Evolutionary conservation across 2,797 vertebrate species (phyloP).

Genomic region (Myripristis murdjan): DNA sequence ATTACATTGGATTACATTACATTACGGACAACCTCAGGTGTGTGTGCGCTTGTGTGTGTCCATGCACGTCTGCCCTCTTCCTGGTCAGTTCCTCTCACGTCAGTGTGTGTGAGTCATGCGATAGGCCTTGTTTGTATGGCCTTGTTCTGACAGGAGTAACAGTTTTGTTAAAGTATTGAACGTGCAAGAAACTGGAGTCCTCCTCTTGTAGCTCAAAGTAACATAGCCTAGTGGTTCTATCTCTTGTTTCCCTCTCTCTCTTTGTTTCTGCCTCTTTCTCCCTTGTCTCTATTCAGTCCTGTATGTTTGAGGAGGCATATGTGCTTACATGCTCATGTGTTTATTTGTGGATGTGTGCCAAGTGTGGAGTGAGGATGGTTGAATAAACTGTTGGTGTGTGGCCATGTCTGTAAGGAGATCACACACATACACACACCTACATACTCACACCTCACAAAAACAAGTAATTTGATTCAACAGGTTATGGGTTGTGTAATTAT

Average conservation of each 20-base stretch:
- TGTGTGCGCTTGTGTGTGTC: slow-evolving; percentile 3
- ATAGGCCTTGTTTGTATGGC: slow-evolving; percentile 7
- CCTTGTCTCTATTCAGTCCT: too few species aligned
- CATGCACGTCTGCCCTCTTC: background rate
- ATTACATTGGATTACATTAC: slow-evolving; percentile 38
- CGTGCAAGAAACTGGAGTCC: background rate
- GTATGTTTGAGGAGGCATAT: too few species aligned
- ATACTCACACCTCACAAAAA: background rate
- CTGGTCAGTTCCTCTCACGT: slow-evolving; percentile 11
- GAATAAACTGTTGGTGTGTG: background rate
- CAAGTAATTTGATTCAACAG: background rate
- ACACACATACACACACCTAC: background rate
- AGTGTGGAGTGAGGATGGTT: background rate
- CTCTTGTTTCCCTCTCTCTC: too few species aligned
- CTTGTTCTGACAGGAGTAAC: slow-evolving; percentile 4
- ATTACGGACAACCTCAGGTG: slow-evolving; percentile 25
- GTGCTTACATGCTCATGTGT: background rate
- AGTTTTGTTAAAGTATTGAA: slow-evolving; percentile 22
- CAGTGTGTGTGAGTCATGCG: slow-evolving; percentile 29
- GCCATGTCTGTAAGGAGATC: background rate
- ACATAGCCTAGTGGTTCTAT: too few species aligned
- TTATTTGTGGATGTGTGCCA: background rate
- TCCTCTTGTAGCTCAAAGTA: too few species aligned
- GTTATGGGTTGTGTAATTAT: slow-evolving; percentile 36
- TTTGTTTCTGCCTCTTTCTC: background rate